Base-by-base conservation (phyloP, 2,797 vertebrate species). In the Enteromius trimaculatus region DNA sequence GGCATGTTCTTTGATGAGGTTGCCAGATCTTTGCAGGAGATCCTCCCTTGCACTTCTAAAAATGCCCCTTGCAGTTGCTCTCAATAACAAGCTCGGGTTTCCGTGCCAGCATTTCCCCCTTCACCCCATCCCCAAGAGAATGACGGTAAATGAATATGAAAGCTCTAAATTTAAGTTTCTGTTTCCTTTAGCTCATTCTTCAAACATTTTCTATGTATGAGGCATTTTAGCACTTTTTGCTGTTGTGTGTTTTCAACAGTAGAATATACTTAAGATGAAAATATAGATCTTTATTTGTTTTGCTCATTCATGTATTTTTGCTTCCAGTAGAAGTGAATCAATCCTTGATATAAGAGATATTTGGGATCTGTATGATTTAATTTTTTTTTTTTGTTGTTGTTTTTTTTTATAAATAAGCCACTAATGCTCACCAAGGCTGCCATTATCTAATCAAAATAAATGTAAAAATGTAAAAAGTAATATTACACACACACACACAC, bases 21-120 rank as follows among this genome's bases (percentile, higher is more conserved):
- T 90, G 89, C 88, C 89, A 91, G 88, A 75, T 84, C 83, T 37
- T 74, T 89, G 87, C 90, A 89, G 91, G 91, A 91, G 92, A 90
- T 88, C 84, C 85, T 78, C 88, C 81, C 42, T 87, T 83, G 86
- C 80, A 72, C 84, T 89, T 88, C 85, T 84, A 86, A 88, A 89
- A 85, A 84, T 81, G 71, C 79, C 70, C 31, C 72, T 80, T 60
- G 58, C 39, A 71, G 85, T 87, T 79, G 62, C 89, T 89, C 80
- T 62, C 49, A 42, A 39, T 90, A 86, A 90, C 77, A 87, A 89
- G 83, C 76, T 75, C 44, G 77, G 31, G 85, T 89, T 81, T 82
- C 71, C 65, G 79, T 90, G 90, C 90, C 91, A 92, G 87, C 82
- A 21, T 88, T 92, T 88, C 88, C 51, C 66, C 42, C 44, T 68